Base-by-base conservation (phyloP, 2,888 invertebrate genomes). In the Cephus spinipes region DNA sequence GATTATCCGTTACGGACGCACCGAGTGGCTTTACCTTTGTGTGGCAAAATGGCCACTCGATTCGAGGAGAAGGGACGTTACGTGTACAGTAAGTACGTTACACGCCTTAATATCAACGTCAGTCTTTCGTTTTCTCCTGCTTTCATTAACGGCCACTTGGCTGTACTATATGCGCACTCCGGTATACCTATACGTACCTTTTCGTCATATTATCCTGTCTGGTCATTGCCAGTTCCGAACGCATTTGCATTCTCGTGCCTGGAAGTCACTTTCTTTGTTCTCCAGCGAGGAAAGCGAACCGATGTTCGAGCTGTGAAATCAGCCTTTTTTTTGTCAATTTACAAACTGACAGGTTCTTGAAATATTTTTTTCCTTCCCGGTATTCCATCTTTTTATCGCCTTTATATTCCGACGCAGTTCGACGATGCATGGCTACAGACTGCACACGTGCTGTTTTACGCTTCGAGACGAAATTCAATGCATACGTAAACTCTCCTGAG, bases 41-140 rank as follows among this genome's bases (percentile, higher is more conserved):
- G 23, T 55, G 55, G 55, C 23, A 55, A 23, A 55, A 55, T 9
- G 23, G 9, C 23, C 9, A 55, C 9, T 55, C 55, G 6, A 55
- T 55, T 23, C 55, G 4, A 55, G 23, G 55, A 55, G 55, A 55
- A 55, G 55, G 55, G 55, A 55, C 55, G 55, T 23, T 55, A 55
- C 55, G 23, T 9, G 55, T 9, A 55, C 23, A 55, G 55, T 55
- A 9, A 23, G 55, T 55, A 23, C 23, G 55, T 23, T 55, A 55
- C 55, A 23, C 55, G 9, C 55, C 55, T 55, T 55, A 23, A 9
- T 55, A 55, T 55, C 55, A 23, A 55, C 55, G 55, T 55, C 23
- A 55, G 55, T 55, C 55, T 55, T 55, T 4, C 71, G 75, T 75
- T 77, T 77, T 77, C 77, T 77, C 77, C 77, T 36, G 74, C 77